Evolutionary conservation across 2,113 vertebrate species (phyloP).

Genomic region (Rattus norvegicus): GRCr8 NC_086031.1:100784001-100784500

Average conservation of each 20-base stretch:
- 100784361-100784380: not conserved
- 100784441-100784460: no score
- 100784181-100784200: not conserved
- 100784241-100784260: not conserved
- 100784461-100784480: not conserved
- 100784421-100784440: not conserved
- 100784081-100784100: not conserved
- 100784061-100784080: not conserved
- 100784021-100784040: fast-evolving
- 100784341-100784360: not conserved
- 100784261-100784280: not conserved
- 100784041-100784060: not conserved
- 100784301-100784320: not conserved
- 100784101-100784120: not conserved
- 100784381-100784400: not conserved
- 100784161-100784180: not conserved
- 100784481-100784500: not conserved
- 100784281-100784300: not conserved
- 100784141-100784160: not conserved
- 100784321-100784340: not conserved
- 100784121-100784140: not conserved
- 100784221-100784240: not conserved
- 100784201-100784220: not conserved
- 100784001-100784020: not conserved
- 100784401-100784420: not conserved